Evolutionary conservation across 2,113 vertebrate genomes (phyloP).

Genomic region (Telmatochromis brachygnathus): DNA sequence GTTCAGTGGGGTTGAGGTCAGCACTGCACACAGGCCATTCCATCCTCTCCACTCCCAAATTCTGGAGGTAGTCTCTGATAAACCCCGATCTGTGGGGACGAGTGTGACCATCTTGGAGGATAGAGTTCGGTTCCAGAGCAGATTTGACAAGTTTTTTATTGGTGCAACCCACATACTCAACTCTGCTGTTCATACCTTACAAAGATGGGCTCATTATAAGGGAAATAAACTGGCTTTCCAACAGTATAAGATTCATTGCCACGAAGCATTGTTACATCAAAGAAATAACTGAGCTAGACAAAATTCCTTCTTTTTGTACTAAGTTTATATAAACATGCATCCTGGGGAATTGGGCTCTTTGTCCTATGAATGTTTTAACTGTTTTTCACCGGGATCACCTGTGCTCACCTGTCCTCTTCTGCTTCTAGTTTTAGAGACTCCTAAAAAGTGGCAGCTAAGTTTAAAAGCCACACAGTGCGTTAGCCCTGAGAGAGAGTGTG

Average conservation of each 20-base stretch:
- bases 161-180: not conserved
- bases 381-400: not conserved
- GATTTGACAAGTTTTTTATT: not conserved
- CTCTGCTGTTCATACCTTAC: not conserved
- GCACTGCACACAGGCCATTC: not conserved
- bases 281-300: not conserved
- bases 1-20: not conserved
- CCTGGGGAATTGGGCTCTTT: not conserved
- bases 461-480: not conserved
- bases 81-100: rapidly evolving
- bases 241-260: not conserved
- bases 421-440: not conserved
- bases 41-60: not conserved
- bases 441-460: not conserved
- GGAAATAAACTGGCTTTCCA: not conserved
- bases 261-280: not conserved
- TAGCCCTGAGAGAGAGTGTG: not conserved
- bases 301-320: not conserved
- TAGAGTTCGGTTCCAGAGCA: not conserved
- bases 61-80: not conserved
- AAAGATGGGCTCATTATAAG: not conserved
- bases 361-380: not conserved
- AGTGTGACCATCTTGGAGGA: not conserved
- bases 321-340: not conserved
- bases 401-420: not conserved